A percentile compares a stretch with the other conserved stretches of the same genome.
phyloP scores from a whole-genome alignment of 2,113 vertebrate species.

The Upupa epops region DNA sequence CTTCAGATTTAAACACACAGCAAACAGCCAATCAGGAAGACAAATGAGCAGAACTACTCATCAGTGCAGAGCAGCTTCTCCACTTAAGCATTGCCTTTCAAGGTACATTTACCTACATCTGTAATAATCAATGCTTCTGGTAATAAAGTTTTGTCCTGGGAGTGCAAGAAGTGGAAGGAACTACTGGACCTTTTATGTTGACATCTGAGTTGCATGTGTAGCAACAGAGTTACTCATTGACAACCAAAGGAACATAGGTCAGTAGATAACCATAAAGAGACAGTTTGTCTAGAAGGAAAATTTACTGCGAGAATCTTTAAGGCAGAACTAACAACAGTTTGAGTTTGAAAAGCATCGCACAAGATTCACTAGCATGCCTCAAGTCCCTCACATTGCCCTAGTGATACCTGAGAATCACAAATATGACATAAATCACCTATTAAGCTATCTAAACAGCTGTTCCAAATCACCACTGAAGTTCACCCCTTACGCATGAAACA shows the following conservation, averaged over 20 bases:
- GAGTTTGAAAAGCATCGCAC: neutral
- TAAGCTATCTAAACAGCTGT: neutral
- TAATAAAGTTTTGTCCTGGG: neutral
- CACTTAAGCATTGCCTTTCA: neutral
- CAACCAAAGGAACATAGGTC: neutral
- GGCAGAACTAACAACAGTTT: neutral
- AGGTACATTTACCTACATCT: neutral
- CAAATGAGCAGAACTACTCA: neutral
- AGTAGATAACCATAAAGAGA: neutral
- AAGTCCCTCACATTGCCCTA: neutral
- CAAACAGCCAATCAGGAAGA: neutral
- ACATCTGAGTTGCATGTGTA: neutral
- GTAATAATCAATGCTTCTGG: neutral
- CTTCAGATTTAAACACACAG: neutral
- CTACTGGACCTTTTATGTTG: neutral
- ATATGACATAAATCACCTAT: neutral
- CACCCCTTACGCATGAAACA: neutral
- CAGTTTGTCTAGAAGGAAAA: neutral
- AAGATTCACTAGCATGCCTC: neutral
- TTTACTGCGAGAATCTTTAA: neutral
- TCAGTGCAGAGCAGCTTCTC: neutral
- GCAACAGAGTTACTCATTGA: neutral
- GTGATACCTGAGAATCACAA: neutral
- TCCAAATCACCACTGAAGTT: neutral
- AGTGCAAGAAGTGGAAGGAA: neutral